Base-by-base conservation (phyloP, 2,113 vertebrate species). In the Gopherus flavomarginatus region DNA sequence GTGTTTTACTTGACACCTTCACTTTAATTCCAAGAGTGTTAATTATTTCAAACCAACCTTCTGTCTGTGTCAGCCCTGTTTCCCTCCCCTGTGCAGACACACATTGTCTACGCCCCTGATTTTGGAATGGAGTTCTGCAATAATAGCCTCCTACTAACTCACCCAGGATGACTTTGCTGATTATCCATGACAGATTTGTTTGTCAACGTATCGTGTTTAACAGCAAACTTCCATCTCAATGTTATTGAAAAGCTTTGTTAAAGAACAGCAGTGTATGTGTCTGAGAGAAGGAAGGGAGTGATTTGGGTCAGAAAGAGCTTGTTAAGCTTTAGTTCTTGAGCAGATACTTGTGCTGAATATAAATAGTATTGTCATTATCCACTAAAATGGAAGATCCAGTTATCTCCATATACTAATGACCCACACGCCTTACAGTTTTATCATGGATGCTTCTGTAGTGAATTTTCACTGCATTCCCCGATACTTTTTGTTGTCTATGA, bases 401-500 rank as follows among this genome's bases (percentile, higher is more conserved):
- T 87, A 44, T 77, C 62, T 87, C 69, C 17, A 42, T 59, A 31
- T 24, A 44, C 29, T 53, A 38, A 42, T 72, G 14, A 69, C 24
- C 38, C 11, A 13, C 27, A 56, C 56, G 11, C 65, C 10, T 38
- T n/a, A 56, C 16, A 22, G 35, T 29, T 65, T 78, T 83, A 56
- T 65, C 57, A 79, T 52, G 26, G 50, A 53, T 72, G 72, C 49
- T 35, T 56, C 50, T 81, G 16, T n/a, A 27, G 35, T 79, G 27
- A 72, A 11, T 86, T 90, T 92, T 92, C 52, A 87, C 62, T 69
- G 62, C 52, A 83, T 90, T 94, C 81, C 77, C 57, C 54, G 91
- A 82, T 78, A 86, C 79, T 42, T 75, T 54, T 80, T 87, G 87
- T 94, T 87, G 90, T 90, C 65, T 93, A 79, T 91, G 92, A 88